Evolutionary conservation across 2,888 invertebrate species (phyloP), one percentile per base, ranked within the genome.

Genomic region (Stenodema calcarata): DNA sequence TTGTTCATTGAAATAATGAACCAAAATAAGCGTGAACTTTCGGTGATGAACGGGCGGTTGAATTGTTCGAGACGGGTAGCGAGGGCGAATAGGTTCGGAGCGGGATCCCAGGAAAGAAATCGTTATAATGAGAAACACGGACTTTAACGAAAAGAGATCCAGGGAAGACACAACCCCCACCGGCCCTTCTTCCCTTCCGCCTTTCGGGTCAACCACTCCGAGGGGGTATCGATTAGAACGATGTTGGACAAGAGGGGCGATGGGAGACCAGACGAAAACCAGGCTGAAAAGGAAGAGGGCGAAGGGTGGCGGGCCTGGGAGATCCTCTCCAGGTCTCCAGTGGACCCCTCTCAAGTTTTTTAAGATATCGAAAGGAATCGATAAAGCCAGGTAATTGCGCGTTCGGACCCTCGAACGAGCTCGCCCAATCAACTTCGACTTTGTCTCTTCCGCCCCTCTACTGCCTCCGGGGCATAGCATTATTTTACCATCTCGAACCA

Each of bases 331-430:
- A 44, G 50, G 79, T 28, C 54, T 42, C 62, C 62, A 82, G 75
- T 84, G 84, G 84, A 84, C 84, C 84, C 84, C 83, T 81, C 84
- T 84, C 84, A 84, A 35, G 84, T 86, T 86, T 86, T 62, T 86
- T 86, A 86, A 86, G 86, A 86, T 86, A 86, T 86, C 86, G 86
- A 86, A 86, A 86, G 86, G 86, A 86, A 86, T 86, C 86, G 86
- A 86, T 86, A 86, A 86, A 86, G 86, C 42, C 86, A 86, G 86
- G 86, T 86, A 86, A 86, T 86, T 86, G 86, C 86, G 86, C 86
- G 86, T 86, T 86, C 86, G 86, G 86, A 86, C 86, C 78, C 78
- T 86, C 86, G 41, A 50, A 42, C 83, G 62, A n/a, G 82, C 30
- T 35, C 82, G 42, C 69, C 82, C 82, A 82, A 82, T 82, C 82